Evolutionary conservation across 2,888 invertebrate species (phyloP).

Genomic region (Rhingia campestris): DNA sequence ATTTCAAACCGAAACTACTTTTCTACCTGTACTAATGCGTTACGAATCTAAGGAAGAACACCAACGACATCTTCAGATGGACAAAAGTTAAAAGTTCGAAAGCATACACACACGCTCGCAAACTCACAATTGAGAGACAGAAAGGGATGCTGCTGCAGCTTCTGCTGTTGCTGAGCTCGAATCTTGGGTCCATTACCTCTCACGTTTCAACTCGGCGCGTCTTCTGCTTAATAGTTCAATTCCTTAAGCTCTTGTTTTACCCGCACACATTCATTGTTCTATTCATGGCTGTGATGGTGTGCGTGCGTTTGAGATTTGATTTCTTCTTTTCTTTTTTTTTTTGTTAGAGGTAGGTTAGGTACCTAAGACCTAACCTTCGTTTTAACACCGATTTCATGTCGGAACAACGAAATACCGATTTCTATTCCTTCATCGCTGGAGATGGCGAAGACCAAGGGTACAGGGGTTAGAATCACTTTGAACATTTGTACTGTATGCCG

Average conservation of each 20-base stretch:
- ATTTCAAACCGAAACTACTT: slow-evolving; percentile 53
- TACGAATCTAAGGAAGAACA: slow-evolving; percentile 25
- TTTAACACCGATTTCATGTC: slow-evolving; percentile 61
- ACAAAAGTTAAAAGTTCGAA: slow-evolving; percentile 44
- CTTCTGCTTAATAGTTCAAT: slow-evolving; percentile 55
- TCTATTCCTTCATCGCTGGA: slow-evolving; percentile 25
- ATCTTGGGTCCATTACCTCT: slow-evolving; percentile 39
- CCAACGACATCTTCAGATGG: slow-evolving; percentile 27
- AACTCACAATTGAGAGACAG: slow-evolving; percentile 5
- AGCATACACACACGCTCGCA: not conserved
- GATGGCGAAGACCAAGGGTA: slow-evolving; percentile 26
- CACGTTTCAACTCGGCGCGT: slow-evolving; percentile 6
- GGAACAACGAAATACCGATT: slow-evolving; percentile 36
- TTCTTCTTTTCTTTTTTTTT: not conserved
- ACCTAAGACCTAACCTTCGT: slow-evolving; percentile 67
- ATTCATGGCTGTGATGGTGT: slow-evolving; percentile 9
- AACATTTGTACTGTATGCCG: slow-evolving; percentile 62
- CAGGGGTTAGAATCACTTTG: slow-evolving; percentile 49
- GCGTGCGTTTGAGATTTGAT: slow-evolving; percentile 25
- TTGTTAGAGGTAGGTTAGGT: slow-evolving; percentile 64
- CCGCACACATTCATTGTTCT: slow-evolving; percentile 51
- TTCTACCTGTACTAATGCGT: slow-evolving; percentile 55
- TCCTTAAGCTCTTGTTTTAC: slow-evolving; percentile 61
- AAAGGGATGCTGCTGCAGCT: slow-evolving; percentile 10
- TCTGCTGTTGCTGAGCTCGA: slow-evolving; percentile 7